phyloP scores from a whole-genome alignment of 2,113 vertebrate genomes.

The Rattus norvegicus region GRCr8 NC_086019.1:222895501-222896000 shows the following conservation, averaged over 20 bases:
- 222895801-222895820: conserved; percentile 14
- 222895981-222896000: neutral
- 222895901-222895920: neutral
- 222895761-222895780: neutral
- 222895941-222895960: neutral
- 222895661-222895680: conserved; percentile 7
- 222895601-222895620: conserved; percentile 24
- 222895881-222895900: neutral
- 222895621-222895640: conserved; percentile 58
- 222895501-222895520: neutral
- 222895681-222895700: neutral
- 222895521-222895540: neutral
- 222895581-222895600: conserved; percentile 54
- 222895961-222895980: neutral
- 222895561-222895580: conserved; percentile 25
- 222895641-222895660: neutral
- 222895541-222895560: conserved; percentile 25
- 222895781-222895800: neutral
- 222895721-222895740: neutral
- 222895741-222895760: neutral
- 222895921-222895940: neutral
- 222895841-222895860: conserved; percentile 20
- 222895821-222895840: neutral
- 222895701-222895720: conserved; percentile 11
- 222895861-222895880: neutral